Percentiles rank a stretch among this genome's conserved stretches.
Evolutionary conservation across 1,140 invertebrate genomes (phyloP).

Genomic region (Pissodes strobi): DNA sequence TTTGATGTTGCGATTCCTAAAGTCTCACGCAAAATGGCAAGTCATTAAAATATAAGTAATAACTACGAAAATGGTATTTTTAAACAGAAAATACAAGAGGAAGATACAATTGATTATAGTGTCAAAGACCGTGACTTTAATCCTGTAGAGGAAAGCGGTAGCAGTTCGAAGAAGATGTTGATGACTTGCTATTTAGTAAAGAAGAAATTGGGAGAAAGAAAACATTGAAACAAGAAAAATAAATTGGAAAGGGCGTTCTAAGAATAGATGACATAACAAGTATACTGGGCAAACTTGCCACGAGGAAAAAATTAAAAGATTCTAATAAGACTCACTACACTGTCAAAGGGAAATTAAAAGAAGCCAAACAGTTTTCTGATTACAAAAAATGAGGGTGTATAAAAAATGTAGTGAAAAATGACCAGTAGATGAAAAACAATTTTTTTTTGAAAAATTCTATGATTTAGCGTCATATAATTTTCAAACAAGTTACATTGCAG

Average conservation of each 20-base stretch:
- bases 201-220: background rate
- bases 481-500: slow-evolving; percentile 1
- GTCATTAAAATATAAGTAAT: too few species aligned
- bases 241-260: slow-evolving; percentile 5
- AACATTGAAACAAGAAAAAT: slow-evolving; percentile 2
- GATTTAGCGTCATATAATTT: slow-evolving; percentile 6
- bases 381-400: too few species aligned
- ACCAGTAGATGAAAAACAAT: background rate
- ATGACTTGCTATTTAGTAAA: too few species aligned
- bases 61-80: too few species aligned
- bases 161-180: too few species aligned
- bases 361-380: background rate
- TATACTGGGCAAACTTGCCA: background rate
- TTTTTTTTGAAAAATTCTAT: background rate
- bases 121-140: too few species aligned
- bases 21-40: too few species aligned
- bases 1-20: too few species aligned
- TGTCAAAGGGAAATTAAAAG: slow-evolving; percentile 6
- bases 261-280: background rate
- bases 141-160: too few species aligned
- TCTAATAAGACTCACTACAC: background rate
- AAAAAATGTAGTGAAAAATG: too few species aligned
- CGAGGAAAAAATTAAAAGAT: slow-evolving; percentile 7
- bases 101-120: too few species aligned
- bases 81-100: too few species aligned